Evolutionary conservation across 2,797 vertebrate genomes (phyloP), one percentile per base, ranked within the genome.

Genomic region (Neomorphus geoffroyi): DNA sequence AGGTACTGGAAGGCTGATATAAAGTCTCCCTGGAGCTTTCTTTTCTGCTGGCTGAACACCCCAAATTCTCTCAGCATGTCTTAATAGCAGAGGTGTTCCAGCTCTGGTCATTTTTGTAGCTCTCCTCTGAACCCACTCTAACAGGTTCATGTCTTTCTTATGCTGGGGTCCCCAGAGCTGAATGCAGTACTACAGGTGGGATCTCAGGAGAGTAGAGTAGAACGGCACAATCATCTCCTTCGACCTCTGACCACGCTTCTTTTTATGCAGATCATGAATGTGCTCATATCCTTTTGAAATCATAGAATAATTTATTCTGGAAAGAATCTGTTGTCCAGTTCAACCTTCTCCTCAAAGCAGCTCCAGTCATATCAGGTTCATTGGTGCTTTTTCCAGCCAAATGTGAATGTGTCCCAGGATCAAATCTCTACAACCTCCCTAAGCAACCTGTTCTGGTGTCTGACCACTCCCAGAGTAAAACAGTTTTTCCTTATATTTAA

Each of bases 231-330:
- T 67, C 24, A 21, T 18, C 9, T 67, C 23, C 32, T 13, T 83
- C 0, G 0, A 45, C 6, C 41, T 79, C 41, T 67, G 37, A 21
- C 2, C 50, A 41, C 0, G 0, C 7, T 73, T 33, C 22, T 74
- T 62, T 74, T 53, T 22, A 74, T 74, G 43, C 14, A 65, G 45
- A 17, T 10, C 21, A 7, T 32, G 9, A 61, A 51, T 26, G 2
- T 41, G 27, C 10, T 46, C 53, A 10, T 18, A 26, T 39, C 41
- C 14, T 72, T 61, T 69, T 58, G 16, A 78, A 90, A 51, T 50
- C 24, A 16, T 13, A 50, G 17, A 67, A 50, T 33, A 65, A 14
- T 61, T 81, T 56, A 32, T 66, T 37, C 37, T 56, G 4, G 37
- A 71, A 81, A 14, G 22, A 71, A 70, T 48, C 10, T 13, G 14